Evolutionary conservation across 2,888 invertebrate species (phyloP), one percentile per base, ranked within the genome.

Genomic region (Hoplodrina blanda): DNA sequence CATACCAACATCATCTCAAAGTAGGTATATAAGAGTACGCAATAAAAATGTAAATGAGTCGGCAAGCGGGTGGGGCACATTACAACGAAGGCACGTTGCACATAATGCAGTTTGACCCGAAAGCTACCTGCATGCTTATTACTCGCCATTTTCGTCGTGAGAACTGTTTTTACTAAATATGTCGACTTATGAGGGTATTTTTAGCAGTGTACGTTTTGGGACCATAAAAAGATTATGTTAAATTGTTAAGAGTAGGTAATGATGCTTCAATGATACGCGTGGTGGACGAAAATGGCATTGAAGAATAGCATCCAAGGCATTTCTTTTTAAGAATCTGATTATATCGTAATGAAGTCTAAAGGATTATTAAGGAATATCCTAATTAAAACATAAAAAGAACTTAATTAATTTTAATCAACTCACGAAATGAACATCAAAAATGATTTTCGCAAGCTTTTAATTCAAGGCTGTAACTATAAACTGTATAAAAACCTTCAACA

Each of bases 1-100:
- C 44, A 46, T 57, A 54, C 56, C n/a, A 79, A 78, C 37, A 52
- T 33, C 4, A 62, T 17, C 46, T 44, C 15, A 50, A 37, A n/a
- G 33, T 59, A 65, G 17, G 1, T 62, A 46, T 25, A 49, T 41
- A 83, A 76, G 80, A 75, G 81, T 69, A 78, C 80, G 89, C 86
- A 89, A 91, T 92, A 91, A 90, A 92, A 89, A 91, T 89, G 88
- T 84, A 88, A 91, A 91, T 89, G 83, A 69, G 73, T 75, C 78
- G 87, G 61, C 82, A 56, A 55, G 81, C 88, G 85, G 84, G 87
- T 84, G 85, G 85, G 85, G 86, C 83, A 59, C 85, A 86, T 69
- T 64, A 70, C 69, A 81, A 77, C 81, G 76, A 66, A 78, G 77
- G 67, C 80, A 85, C 84, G 86, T 77, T 84, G 87, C 85, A 85